Conservation (phyloP, 2,888 invertebrate species). For the Cinara cedri region DNA sequence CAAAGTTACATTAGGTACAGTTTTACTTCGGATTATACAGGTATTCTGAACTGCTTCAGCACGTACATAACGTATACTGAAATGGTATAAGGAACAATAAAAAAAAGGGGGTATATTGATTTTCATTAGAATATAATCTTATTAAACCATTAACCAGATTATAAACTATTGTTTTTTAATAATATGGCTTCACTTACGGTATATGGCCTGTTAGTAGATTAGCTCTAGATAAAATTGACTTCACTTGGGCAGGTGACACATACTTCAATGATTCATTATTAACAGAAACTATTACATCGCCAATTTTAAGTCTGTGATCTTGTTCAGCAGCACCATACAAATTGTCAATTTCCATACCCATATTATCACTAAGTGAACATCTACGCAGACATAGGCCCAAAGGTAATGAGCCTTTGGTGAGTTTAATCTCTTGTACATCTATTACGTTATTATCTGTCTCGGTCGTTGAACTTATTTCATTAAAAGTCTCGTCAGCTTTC, state of each 20-base stretch:
- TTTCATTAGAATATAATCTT: constrained; percentile 28
- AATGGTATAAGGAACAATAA: constrained; percentile 23
- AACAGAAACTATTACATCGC: constrained; percentile 68
- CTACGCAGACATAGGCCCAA: constrained; percentile 50
- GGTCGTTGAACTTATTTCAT: constrained; percentile 13
- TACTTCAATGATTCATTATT: constrained; percentile 69
- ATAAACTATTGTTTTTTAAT: constrained; percentile 25
- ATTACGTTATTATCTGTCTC: constrained; percentile 9
- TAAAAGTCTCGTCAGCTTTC: constrained; percentile 32
- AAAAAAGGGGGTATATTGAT: constrained; percentile 39
- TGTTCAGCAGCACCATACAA: constrained; percentile 45
- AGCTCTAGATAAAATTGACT: constrained; percentile 68
- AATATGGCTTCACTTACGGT: constrained; percentile 63
- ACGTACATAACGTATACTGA: constrained; percentile 46
- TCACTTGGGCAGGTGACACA: constrained; percentile 68
- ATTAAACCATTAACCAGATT: constrained; percentile 47
- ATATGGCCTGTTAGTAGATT: constrained; percentile 68
- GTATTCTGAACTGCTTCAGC: constrained; percentile 37
- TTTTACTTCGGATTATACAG: constrained; percentile 45
- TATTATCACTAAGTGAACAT: constrained; percentile 39
- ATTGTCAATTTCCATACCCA: constrained; percentile 42
- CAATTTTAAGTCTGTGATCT: constrained; percentile 60
- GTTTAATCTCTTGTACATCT: constrained; percentile 41
- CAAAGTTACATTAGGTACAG: constrained; percentile 45
- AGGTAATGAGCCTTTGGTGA: constrained; percentile 43